A percentile compares a stretch with the other conserved stretches of the same genome.
Evolutionary conservation across 2,888 invertebrate species (phyloP).

Genomic region (Acanthacorydalis orientalis): DNA sequence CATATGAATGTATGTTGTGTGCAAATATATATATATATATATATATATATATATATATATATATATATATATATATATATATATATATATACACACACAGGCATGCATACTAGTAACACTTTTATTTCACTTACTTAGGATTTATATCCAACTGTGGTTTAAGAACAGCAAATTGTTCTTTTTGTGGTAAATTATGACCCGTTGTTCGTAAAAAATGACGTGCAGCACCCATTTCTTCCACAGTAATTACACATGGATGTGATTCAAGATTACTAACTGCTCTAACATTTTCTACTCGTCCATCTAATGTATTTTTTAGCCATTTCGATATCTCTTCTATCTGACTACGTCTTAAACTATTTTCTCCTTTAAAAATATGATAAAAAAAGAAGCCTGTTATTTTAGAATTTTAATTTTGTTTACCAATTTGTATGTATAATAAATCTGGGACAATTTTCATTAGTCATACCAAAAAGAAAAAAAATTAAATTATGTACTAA

Average conservation of each 20-base stretch:
- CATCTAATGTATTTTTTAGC: slow-evolving; percentile 57
- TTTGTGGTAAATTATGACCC: slow-evolving; percentile 63
- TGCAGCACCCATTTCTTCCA: slow-evolving; percentile 93
- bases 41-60: not conserved
- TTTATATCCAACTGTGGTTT: slow-evolving; percentile 91
- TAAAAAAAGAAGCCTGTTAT: not conserved
- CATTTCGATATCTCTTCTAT: slow-evolving; percentile 64
- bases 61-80: not conserved
- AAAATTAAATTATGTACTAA: too few species aligned
- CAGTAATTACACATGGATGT: slow-evolving; percentile 90
- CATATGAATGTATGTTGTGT: not conserved
- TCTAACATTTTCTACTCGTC: slow-evolving; percentile 68
- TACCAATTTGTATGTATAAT: not conserved
- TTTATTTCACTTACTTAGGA: slow-evolving; percentile 46
- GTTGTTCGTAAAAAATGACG: slow-evolving; percentile 87
- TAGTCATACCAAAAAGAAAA: too few species aligned
- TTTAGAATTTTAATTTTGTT: too few species aligned
- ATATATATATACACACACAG: not conserved
- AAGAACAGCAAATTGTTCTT: slow-evolving; percentile 67
- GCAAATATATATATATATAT: not conserved
- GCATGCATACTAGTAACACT: not conserved
- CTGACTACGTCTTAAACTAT: slow-evolving; percentile 54
- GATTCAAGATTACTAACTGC: slow-evolving; percentile 69
- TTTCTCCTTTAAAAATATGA: slow-evolving; percentile 31
- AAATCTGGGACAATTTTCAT: slow-evolving; percentile 2